A percentile compares a stretch with the other conserved stretches of the same genome.
Conservation (phyloP, 2,797 vertebrate species). For the Sebastes kiyomatsui region DNA sequence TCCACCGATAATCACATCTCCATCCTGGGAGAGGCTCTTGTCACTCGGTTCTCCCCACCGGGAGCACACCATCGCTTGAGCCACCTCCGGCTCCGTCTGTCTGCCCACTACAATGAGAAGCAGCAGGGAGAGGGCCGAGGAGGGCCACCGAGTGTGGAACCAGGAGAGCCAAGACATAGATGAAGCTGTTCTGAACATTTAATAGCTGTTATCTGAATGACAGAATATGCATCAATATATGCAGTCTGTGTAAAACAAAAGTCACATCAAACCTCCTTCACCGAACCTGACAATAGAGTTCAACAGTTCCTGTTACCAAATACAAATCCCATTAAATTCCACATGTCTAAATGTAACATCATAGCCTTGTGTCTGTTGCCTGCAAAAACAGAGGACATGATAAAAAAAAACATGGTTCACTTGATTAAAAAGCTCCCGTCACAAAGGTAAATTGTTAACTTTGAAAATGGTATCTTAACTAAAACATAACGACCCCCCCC, state of each 20-base stretch:
- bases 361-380: neutral
- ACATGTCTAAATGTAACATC: neutral
- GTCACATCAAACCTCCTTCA: neutral
- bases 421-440: neutral
- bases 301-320: neutral
- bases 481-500: neutral
- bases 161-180: slow-evolving; percentile 39
- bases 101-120: slow-evolving; percentile 25
- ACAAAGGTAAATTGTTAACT: neutral
- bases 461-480: neutral
- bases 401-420: neutral
- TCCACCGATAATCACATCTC: slow-evolving; percentile 78
- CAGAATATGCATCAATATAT: neutral
- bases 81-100: slow-evolving; percentile 4
- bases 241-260: neutral
- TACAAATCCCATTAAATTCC: neutral
- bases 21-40: slow-evolving; percentile 69
- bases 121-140: slow-evolving; percentile 24
- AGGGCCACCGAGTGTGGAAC: slow-evolving; percentile 1
- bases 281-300: neutral
- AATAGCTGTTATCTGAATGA: neutral
- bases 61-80: slow-evolving; percentile 42
- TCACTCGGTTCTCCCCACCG: slow-evolving; percentile 35
- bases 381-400: neutral
- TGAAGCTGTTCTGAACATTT: slow-evolving; percentile 15